Evolutionary conservation across 2,797 vertebrate genomes (phyloP), one percentile per base, ranked within the genome.

Genomic region (Lutjanus campechanus): DNA sequence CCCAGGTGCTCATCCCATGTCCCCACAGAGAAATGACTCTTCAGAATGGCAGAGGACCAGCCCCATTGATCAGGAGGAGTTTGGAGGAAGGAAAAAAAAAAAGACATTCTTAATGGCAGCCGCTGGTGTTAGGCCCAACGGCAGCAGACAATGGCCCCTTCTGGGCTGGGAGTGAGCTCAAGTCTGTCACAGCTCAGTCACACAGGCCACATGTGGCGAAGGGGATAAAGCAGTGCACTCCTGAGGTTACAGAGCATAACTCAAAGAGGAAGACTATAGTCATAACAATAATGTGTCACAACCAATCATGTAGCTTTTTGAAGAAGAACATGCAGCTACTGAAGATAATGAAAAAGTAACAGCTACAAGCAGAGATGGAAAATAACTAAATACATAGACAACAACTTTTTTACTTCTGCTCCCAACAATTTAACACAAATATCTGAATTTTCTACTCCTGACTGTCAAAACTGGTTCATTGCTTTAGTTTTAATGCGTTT

Each of bases 1-100:
- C 88, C 85, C 91, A 90, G 88, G 89, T 93, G 93, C 91, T 92
- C 84, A 85, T 89, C 90, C 84, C 70, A 51, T 77, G n/a, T 67
- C 82, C 81, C 82, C 78, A 77, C 85, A 87, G 83, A 92, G 81
- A 85, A 79, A 79, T 92, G 81, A 93, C 91, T 94, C 93, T 93
- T 88, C 82, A 90, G 89, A 88, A 76, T 77, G 73, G 83, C 83
- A 66, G 77, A 84, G 89, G 76, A 87, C 76, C 75, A 76, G 76
- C 63, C 49, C 82, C 69, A 88, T 89, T 93, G 82, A 92, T 89
- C 64, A 64, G 84, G 68, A 83, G 69, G 69, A 81, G 77, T 73
- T 81, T 70, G n/a, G 61, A 9, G 22, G 54, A 16, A 22, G 56
- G 17, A 67, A 67, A 79, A 73, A 83, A 64, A 76, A 86, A 86